Base-by-base conservation (phyloP, 2,797 vertebrate species). In the Sciaenops ocellatus region DNA sequence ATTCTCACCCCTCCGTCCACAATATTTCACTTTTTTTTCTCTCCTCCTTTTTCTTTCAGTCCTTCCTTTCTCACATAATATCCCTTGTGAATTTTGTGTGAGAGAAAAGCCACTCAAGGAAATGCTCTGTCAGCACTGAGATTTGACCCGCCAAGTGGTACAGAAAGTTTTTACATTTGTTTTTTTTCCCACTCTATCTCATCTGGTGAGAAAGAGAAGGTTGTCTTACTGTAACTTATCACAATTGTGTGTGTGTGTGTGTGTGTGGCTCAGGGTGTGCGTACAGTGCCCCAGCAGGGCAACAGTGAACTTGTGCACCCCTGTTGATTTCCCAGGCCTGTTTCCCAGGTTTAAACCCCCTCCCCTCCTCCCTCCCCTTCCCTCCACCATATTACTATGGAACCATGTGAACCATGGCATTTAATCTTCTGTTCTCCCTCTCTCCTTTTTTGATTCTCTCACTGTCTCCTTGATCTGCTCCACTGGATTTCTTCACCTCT, bases 271-370 rank as follows among this genome's bases (percentile, higher is more conserved):
- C 60, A 5, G 67, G 78, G 87, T 89, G 75, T 88, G 88, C 87
- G 74, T 69, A 18, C 59, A 30, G 73, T 63, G 68, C 54, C 85
- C 54, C 91, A 89, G 90, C 89, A 80, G 91, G 85, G 82, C 69
- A 78, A 63, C 69, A 7, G 57, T 88, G 85, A 88, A 87, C 84
- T 79, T 63, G 55, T 62, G 76, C 81, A 76, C 89, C 89, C 92
- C 93, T 86, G 89, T 87, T 87, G 90, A 82, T 94, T 94, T 95
- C 93, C 93, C 93, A 94, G 90, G 90, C 90, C 72, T 65, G 61
- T 93, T 93, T 94, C 91, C 88, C 90, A 94, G 91, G 87, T 92
- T 91, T 59, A 86, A 63, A 46, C 42, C 57, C 69, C 72, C 69
- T 42, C 24, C 52, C 15, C 56, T 38, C 34, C 34, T 9, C 55